phyloP scores from a whole-genome alignment of 2,888 invertebrate species.

The Philonicus albiceps region DNA sequence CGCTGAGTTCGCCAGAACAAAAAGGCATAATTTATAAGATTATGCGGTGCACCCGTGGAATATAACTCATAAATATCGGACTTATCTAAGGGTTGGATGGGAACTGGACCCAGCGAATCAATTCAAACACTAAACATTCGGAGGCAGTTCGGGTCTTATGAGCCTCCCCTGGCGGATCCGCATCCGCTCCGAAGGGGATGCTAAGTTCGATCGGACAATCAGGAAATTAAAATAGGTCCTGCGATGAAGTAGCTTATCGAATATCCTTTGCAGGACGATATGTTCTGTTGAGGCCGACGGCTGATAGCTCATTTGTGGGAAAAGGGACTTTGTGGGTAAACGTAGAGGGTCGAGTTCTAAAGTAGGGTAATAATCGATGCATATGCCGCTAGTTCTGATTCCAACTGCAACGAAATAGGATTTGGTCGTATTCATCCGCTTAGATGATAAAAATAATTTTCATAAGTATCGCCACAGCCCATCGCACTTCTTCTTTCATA shows the following conservation, averaged over 20 bases:
- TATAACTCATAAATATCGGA: slow-evolving; percentile 28
- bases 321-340: not conserved
- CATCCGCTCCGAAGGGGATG: not conserved
- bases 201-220: slow-evolving; percentile 41
- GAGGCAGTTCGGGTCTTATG: not conserved
- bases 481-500: not conserved
- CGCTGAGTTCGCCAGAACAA: slow-evolving; percentile 32
- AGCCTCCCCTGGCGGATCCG: not conserved
- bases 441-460: not conserved
- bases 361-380: not conserved
- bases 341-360: not conserved
- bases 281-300: not conserved
- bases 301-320: not conserved
- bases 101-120: slow-evolving; percentile 22
- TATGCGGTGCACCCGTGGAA: slow-evolving; percentile 34
- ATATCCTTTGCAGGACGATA: not conserved
- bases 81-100: slow-evolving; percentile 2
- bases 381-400: not conserved
- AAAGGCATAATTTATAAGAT: slow-evolving; percentile 41
- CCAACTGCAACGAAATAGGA: not conserved
- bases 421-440: not conserved
- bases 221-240: slow-evolving; percentile 44
- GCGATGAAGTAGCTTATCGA: not conserved
- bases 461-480: not conserved
- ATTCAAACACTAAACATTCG: slow-evolving; percentile 18